These are phyloP conservation scores for Diadophis punctatus DNA, from an alignment of 2,113 vertebrate species.

Conservation along the genomic window DNA sequence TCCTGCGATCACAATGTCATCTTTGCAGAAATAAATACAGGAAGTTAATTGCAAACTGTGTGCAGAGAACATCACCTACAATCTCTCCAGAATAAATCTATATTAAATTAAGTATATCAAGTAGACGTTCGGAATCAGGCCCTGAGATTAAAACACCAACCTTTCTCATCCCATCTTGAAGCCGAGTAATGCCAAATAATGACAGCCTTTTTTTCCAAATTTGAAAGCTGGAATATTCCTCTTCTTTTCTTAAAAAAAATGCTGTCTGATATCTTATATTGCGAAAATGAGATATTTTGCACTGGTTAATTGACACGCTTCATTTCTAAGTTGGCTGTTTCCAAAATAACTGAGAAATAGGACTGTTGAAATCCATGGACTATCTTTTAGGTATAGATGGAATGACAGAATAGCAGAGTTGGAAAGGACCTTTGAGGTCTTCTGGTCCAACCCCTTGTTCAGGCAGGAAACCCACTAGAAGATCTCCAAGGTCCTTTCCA, in stretches of 20 bases:
- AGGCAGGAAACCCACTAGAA: neutral
- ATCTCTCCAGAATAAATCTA: neutral
- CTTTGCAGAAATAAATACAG: neutral
- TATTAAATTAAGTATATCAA: neutral
- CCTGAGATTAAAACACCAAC: neutral
- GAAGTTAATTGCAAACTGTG: neutral
- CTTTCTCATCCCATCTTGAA: neutral
- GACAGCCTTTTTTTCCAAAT: neutral
- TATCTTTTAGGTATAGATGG: neutral
- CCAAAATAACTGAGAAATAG: neutral
- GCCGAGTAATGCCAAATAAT: neutral
- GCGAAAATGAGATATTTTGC: neutral
- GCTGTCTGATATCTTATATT: neutral
- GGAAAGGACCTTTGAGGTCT: too few species aligned
- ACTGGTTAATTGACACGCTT: neutral
- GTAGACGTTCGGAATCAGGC: neutral
- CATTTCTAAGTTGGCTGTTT: neutral
- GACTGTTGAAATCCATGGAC: neutral
- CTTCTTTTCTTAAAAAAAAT: neutral
- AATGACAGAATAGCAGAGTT: too few species aligned
- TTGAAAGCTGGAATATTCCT: neutral
- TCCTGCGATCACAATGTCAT: neutral
- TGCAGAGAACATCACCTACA: neutral
- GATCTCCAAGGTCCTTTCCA: too few species aligned
- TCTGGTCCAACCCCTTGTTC: neutral